Percentiles rank a stretch among this genome's conserved stretches.
phyloP scores from a whole-genome alignment of 1,140 invertebrate species.

The Drosophila melanogaster region Release_6_plus_ISO1_MT NT_033779.5:17868001-17868500 shows the following conservation, averaged over 20 bases:
- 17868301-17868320: neutral
- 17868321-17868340: too few species aligned
- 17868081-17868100: constrained; percentile 31
- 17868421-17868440: neutral
- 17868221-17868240: neutral
- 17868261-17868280: neutral
- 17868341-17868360: too few species aligned
- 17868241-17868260: neutral
- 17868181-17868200: neutral
- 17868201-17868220: constrained; percentile 23
- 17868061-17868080: constrained; percentile 40
- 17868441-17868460: constrained; percentile 8
- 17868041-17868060: constrained; percentile 10
- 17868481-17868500: constrained; percentile 82
- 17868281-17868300: neutral
- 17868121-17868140: constrained; percentile 19
- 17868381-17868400: neutral
- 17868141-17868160: neutral
- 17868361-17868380: too few species aligned
- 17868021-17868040: constrained; percentile 39
- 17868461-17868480: constrained; percentile 44
- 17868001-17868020: constrained; percentile 70
- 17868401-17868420: neutral
- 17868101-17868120: constrained; percentile 25
- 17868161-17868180: neutral